Evolutionary conservation across 2,888 invertebrate genomes (phyloP).

Genomic region (Thereva unica): DNA sequence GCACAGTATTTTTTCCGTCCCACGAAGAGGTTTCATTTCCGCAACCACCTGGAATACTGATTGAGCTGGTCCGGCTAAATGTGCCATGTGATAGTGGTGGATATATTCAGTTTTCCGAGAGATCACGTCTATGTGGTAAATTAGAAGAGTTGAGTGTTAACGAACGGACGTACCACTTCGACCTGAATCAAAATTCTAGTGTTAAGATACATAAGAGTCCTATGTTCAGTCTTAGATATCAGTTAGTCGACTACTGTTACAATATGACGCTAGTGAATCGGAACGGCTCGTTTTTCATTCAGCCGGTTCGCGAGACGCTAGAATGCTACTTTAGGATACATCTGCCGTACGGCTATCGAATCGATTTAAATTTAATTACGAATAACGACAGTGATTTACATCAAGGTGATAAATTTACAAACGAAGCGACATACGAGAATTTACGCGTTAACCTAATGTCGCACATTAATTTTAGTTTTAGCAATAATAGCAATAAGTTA

Average conservation of each 20-base stretch:
- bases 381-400: conserved; percentile 43
- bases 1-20: conserved; percentile 52
- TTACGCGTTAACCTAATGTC: conserved; percentile 17
- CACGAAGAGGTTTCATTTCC: conserved; percentile 47
- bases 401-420: conserved; percentile 33
- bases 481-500: conserved; percentile 29
- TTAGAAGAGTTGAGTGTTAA: conserved; percentile 67
- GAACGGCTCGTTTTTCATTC: conserved; percentile 70
- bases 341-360: conserved; percentile 71
- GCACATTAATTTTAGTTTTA: conserved; percentile 37
- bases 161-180: conserved; percentile 67
- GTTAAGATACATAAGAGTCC: conserved; percentile 67
- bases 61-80: conserved; percentile 70
- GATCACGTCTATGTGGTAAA: conserved; percentile 67
- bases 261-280: conserved; percentile 67
- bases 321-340: conserved; percentile 72
- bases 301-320: conserved; percentile 62
- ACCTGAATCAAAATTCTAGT: conserved; percentile 59
- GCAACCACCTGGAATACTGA: conserved; percentile 61
- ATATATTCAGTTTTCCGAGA: conserved; percentile 63
- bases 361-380: conserved; percentile 63
- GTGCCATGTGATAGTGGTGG: conserved; percentile 69
- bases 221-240: conserved; percentile 69
- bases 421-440: conserved; percentile 50
- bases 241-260: conserved; percentile 73